Evolutionary conservation across 2,888 invertebrate species (phyloP).

Genomic region (Aleiodes alternator): DNA sequence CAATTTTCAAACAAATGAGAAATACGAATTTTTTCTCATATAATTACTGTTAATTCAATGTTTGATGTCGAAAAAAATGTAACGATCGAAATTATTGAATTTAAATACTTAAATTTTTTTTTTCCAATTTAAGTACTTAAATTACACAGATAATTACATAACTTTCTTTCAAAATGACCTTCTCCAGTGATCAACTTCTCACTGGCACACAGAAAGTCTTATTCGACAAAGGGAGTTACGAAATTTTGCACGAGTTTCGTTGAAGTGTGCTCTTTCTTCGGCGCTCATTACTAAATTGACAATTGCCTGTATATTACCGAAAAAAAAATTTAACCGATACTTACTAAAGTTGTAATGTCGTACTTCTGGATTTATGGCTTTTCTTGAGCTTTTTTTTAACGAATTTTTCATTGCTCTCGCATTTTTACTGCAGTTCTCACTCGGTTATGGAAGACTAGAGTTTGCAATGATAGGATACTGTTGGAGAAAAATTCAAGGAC

Average conservation of each 20-base stretch:
- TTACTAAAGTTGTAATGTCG: background rate
- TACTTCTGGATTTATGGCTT: background rate
- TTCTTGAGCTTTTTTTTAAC: background rate
- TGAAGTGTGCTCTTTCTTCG: background rate
- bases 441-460: conserved; percentile 1
- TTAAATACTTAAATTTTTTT: too few relatives aligned
- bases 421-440: background rate
- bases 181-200: background rate
- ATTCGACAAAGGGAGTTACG: background rate
- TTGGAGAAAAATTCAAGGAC: conserved; percentile 3
- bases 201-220: background rate
- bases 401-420: background rate
- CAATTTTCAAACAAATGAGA: too few relatives aligned
- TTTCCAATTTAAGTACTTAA: too few relatives aligned
- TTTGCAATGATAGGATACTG: background rate
- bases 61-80: too few relatives aligned
- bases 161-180: too few relatives aligned
- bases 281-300: conserved; percentile 10
- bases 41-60: too few relatives aligned
- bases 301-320: background rate
- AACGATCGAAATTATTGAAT: too few relatives aligned
- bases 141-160: too few relatives aligned
- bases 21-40: too few relatives aligned
- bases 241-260: background rate
- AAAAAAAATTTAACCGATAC: too few relatives aligned